Evolutionary conservation across 2,797 vertebrate species (phyloP), one percentile per base, ranked within the genome.

Genomic region (Danio choprae): DNA sequence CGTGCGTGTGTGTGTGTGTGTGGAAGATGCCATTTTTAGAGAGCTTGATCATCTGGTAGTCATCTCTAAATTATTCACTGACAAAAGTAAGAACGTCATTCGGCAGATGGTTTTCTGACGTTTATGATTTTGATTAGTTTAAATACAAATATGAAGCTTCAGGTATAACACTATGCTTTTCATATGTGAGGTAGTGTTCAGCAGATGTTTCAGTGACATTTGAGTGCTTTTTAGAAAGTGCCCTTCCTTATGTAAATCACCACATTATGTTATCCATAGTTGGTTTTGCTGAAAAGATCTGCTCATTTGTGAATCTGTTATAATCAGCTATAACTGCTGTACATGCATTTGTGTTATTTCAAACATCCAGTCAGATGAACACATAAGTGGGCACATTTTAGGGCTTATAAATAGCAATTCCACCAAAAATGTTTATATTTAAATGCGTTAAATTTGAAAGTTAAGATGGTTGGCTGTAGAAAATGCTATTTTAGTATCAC

Each of bases 71-170:
- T 62, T 29, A 50, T 41, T 70, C 44, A 50, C 44, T 51, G 56
- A 41, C 6, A 11, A 18, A 70, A 7, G 64, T 78, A 59, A 50
- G 29, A 69, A 20, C 1, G 13, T 50, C 76, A 51, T 41, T 22
- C 10, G 1, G 6, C 65, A 41, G 76, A 70, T 70, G 56, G 40
- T 78, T 77, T 50, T 38, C 41, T 69, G 65, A 62, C 44, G 2
- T n/a, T 9, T 20, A 41, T 70, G 18, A n/a, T 50, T 36, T 60
- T 20, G 65, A 78, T 70, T 40, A 56, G 55, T 69, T 48, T 70
- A 22, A 38, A 60, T 40, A 70, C 8, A 9, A 48, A 40, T 48
- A 22, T 46, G 22, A 69, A 12, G 36, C 43, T 58, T 69, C 1
- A 60, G 58, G 51, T 38, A 15, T 43, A 77, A 48, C 10, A 41